Conservation (phyloP, 2,888 invertebrate species). For the Sylvicola cinctus region DNA sequence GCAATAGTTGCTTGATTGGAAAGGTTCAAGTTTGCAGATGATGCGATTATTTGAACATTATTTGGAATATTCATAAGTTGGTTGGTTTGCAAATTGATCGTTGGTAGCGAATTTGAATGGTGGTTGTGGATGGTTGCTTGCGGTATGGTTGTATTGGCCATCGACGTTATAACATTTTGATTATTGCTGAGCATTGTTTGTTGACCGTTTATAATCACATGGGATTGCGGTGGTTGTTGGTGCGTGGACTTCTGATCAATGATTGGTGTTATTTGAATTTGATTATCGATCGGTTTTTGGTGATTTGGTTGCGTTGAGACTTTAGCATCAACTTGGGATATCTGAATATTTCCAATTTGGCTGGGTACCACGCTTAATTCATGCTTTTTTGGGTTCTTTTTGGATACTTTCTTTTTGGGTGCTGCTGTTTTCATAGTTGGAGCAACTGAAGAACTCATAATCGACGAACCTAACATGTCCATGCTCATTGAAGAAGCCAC, state of each 20-base stretch:
- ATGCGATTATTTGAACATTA: constrained; percentile 6
- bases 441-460: neutral
- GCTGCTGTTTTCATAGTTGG: constrained; percentile 9
- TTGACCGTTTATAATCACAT: neutral
- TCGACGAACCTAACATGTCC: too few relatives aligned
- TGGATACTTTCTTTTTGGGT: constrained; percentile 21
- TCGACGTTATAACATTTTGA: too few relatives aligned
- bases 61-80: constrained; percentile 7
- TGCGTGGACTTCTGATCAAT: constrained; percentile 10
- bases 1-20: constrained; percentile 1
- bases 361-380: constrained; percentile 22
- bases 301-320: constrained; percentile 12
- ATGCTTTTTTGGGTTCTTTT: constrained; percentile 20
- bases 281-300: constrained; percentile 20
- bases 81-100: constrained; percentile 7
- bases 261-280: constrained; percentile 27
- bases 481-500: too few relatives aligned
- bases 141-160: too few relatives aligned
- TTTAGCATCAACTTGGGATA: constrained; percentile 23
- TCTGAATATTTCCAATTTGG: constrained; percentile 27
- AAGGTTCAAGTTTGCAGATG: neutral
- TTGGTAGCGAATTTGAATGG: constrained; percentile 1
- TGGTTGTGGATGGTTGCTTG: too few relatives aligned
- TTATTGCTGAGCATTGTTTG: neutral
- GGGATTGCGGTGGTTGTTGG: neutral